Base-by-base conservation (phyloP, 2,888 invertebrate genomes). In the Metellina segmentata region DNA sequence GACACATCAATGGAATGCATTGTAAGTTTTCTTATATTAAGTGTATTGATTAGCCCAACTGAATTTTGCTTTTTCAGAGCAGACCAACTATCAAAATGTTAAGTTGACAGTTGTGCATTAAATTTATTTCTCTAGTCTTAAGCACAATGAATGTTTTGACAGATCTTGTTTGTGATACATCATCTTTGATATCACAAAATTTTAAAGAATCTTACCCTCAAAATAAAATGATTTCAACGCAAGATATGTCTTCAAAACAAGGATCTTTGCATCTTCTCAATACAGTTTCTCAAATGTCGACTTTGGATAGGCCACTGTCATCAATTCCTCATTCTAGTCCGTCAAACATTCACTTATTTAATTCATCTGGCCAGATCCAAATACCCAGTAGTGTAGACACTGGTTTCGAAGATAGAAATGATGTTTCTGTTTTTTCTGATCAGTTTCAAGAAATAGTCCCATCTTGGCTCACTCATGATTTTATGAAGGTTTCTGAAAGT, bases 131-230 rank as follows among this genome's bases (percentile, higher is more conserved):
- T 91, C 91, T 91, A 91, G 91, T 91, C 91, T 78, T 77, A 16
- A 82, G 72, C 87, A 88, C 72, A 87, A 91, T 91, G 91, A 91
- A 91, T 91, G 91, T 91, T 87, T 83, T 91, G 53, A 78, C 87
- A 19, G 87, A 91, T 85, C 87, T 87, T 78, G 71, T 91, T 77
- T 91, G 87, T 83, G 91, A 91, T 79, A 79, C 91, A 8, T 86
- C 90, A 71, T 72, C 82, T 19, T 52, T 91, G 72, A 82, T 91
- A 72, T 69, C 87, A 51, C 91, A 87, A 78, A 88, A 87, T 88
- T 91, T 70, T 71, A 91, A 91, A 72, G 91, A 77, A 69, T 78
- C 91, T 19, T 91, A 81, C 11, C 53, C 81, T 52, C 90, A 78
- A 49, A 83, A 83, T 16, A 88, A 91, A 79, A 70, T 83, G 4